These are phyloP conservation scores for Halesus radiatus DNA, from an alignment of 1,140 invertebrate genomes.

Conservation along the genomic window DNA sequence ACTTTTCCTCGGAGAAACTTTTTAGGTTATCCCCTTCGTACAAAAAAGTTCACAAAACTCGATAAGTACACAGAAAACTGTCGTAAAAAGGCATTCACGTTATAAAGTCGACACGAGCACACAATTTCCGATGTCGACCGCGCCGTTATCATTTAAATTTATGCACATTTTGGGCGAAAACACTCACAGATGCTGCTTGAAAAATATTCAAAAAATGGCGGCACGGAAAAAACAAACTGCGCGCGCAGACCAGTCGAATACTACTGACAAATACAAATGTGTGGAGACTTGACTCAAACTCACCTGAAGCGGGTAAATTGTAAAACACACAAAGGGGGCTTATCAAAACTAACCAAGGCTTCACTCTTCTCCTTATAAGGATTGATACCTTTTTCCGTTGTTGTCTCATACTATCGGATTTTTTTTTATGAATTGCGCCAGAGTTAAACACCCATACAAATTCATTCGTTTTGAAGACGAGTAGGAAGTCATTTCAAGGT, in stretches of 20 bases:
- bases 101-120: not conserved
- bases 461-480: conserved; percentile 27
- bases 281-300: conserved; percentile 2
- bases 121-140: not conserved
- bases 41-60: not conserved
- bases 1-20: not conserved
- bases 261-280: conserved; percentile 11
- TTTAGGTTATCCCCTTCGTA: not conserved
- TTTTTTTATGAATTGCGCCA: not conserved
- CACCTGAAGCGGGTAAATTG: not conserved
- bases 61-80: conserved; percentile 5
- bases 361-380: not conserved
- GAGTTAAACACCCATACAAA: conserved; percentile 31
- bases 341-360: not conserved
- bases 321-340: not conserved
- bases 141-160: not conserved
- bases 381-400: not conserved
- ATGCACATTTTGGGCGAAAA: conserved; percentile 14
- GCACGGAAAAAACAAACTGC: conserved; percentile 38
- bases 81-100: not conserved
- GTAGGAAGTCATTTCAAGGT: not conserved
- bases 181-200: conserved; percentile 2
- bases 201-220: conserved; percentile 29
- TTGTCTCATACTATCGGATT: not conserved
- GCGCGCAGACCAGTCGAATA: conserved; percentile 19